These are phyloP conservation scores for Drosophila paulistorum DNA, from an alignment of 1,140 invertebrate genomes.

Conservation along the genomic window DNA sequence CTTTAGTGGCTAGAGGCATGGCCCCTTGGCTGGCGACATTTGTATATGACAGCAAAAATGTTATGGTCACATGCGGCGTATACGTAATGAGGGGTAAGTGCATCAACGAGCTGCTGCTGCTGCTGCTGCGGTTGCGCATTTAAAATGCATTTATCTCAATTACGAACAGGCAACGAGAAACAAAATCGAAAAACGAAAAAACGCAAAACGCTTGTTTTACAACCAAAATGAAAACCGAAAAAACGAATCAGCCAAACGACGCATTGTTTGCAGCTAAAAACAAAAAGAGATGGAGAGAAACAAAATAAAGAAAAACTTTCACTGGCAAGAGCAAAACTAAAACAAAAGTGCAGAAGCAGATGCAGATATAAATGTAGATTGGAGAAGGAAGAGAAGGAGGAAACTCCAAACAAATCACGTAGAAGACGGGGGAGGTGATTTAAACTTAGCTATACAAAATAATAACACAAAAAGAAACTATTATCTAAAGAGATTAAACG, in stretches of 20 bases:
- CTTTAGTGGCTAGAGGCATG: conserved; percentile 17
- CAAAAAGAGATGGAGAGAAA: neutral
- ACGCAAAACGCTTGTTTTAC: conserved; percentile 70
- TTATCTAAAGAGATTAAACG: neutral
- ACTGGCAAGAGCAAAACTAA: conserved; percentile 69
- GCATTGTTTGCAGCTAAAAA: conserved; percentile 64
- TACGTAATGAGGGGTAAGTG: conserved; percentile 50
- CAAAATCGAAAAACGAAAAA: conserved; percentile 44
- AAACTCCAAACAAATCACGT: conserved; percentile 3
- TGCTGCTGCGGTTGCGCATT: conserved; percentile 59
- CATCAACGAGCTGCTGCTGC: conserved; percentile 33
- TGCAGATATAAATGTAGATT: conserved; percentile 40
- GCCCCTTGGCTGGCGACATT: conserved; percentile 7
- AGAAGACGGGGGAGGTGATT: neutral
- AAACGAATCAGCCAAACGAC: conserved; percentile 53
- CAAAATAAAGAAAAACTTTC: conserved; percentile 63
- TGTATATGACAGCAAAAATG: conserved; percentile 9
- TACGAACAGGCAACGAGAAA: conserved; percentile 52
- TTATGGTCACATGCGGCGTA: conserved; percentile 38
- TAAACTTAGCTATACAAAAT: neutral
- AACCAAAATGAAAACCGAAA: conserved; percentile 60
- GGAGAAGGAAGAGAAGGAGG: neutral
- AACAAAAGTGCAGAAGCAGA: conserved; percentile 67
- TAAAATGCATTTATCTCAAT: conserved; percentile 81
- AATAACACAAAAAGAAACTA: neutral